Evolutionary conservation across 64 coral and sea anemone genomes (phyloP), one percentile per base, ranked within the genome.

Genomic region (Pocillopora damicornis): DNA sequence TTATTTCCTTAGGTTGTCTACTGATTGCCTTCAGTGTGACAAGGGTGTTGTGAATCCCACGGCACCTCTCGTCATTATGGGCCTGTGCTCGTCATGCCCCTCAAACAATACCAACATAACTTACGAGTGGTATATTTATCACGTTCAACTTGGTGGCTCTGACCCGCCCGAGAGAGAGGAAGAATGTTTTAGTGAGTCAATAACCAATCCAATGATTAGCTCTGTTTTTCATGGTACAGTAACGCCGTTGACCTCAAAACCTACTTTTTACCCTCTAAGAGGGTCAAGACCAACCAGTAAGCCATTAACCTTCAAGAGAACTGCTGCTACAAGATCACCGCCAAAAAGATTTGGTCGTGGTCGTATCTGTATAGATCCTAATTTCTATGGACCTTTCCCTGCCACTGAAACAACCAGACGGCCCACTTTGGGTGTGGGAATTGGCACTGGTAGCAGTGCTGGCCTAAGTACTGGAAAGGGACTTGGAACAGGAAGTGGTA

Each of bases 21-120:
- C 76, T 17, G 18, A 73, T n/a, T 91, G 90, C 17, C 75, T 62
- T 16, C 90, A 87, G 45, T 91, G 90, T 80, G 63, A 79, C 15
- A 86, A 87, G 58, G 75, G 82, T 20, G 15, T 11, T 42, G 37
- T 91, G 45, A 91, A 91, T 74, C 83, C 82, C 9, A 87, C 66
- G 78, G 61, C 35, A 35, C 36, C 83, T 79, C 38, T 91, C 23
- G 30, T 91, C 6, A 20, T 91, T 17, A 65, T 22, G 38, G 76
- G 90, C 11, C 67, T 56, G 4, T 91, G 90, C 57, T 38, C 79
- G 18, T 72, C 90, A 38, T 91, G 90, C 37, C 62, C 75, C 22
- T 69, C 57, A 64, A 37, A 71, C 17, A 69, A 79, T 25, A 12
- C 56, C 26, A 73, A 87, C 38, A 65, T 91, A n/a, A 36, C 45